Conservation (phyloP, 2,113 vertebrate species). For the Columba livia region DNA sequence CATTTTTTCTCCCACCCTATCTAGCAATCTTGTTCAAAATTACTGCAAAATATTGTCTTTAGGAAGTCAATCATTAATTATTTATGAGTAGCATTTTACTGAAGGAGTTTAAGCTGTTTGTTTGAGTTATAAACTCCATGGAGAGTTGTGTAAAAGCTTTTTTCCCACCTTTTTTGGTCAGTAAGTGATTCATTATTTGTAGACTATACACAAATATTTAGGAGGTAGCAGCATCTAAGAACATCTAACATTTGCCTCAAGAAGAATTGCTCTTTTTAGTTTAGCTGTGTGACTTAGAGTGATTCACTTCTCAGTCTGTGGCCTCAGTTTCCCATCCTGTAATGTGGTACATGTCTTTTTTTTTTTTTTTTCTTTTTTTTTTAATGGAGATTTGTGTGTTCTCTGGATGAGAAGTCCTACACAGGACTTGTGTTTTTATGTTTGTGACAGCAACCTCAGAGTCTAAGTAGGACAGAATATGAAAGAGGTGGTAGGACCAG, state of each 20-base stretch:
- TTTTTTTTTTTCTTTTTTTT: too few species aligned
- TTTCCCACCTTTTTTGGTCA: constrained; percentile 38
- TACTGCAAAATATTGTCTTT: constrained; percentile 57
- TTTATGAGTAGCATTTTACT: constrained; percentile 20
- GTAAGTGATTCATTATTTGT: not conserved
- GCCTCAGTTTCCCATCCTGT: not conserved
- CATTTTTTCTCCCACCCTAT: constrained; percentile 1
- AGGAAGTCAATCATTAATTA: constrained; percentile 64
- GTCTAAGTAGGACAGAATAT: not conserved
- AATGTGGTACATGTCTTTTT: not conserved
- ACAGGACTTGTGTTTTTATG: not conserved
- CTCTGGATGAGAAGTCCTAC: not conserved
- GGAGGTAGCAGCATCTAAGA: not conserved
- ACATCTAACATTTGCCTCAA: not conserved
- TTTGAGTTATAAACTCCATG: constrained; percentile 18
- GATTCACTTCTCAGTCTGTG: not conserved
- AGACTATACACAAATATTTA: not conserved
- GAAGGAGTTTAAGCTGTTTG: not conserved
- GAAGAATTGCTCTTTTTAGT: not conserved
- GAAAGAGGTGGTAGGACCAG: not conserved
- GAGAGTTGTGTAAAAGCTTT: constrained; percentile 22
- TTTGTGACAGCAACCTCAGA: not conserved
- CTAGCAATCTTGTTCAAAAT: constrained; percentile 46
- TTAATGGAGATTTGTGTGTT: not conserved
- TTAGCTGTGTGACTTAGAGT: not conserved